Percentiles rank a stretch among this genome's conserved stretches.
Evolutionary conservation across 92 coral and sea anemone species (phyloP).

Genomic region (Epizoanthus fatuus): DNA sequence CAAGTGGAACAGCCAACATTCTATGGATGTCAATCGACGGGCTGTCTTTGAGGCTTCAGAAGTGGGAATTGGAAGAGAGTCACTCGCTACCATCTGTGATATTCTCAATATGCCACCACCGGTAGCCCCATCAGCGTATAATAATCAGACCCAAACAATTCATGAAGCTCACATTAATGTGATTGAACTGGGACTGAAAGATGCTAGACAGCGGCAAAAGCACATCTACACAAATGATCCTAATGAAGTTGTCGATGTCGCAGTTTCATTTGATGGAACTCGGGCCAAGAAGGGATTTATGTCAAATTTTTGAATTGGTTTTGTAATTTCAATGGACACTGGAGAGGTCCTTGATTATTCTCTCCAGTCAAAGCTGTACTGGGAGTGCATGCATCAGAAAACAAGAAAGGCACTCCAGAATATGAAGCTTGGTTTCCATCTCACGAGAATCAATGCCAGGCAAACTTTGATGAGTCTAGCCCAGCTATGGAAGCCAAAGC

Average conservation of each 20-base stretch:
- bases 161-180: no score
- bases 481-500: not conserved
- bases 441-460: not conserved
- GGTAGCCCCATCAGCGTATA: no score
- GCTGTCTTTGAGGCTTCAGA: not conserved
- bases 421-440: not conserved
- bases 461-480: not conserved
- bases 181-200: no score
- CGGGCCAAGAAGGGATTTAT: constrained; percentile 1
- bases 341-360: not conserved
- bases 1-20: constrained; percentile 6
- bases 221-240: not conserved
- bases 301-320: not conserved
- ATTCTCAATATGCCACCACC: not conserved
- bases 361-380: not conserved
- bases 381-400: not conserved
- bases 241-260: not conserved
- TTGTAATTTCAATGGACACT: constrained; percentile 7
- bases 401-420: not conserved
- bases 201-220: not conserved
- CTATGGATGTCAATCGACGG: constrained; percentile 1
- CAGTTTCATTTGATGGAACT: not conserved
- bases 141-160: no score
- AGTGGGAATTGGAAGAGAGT: constrained; percentile 12
- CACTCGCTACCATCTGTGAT: not conserved